Evolutionary conservation across 2,113 vertebrate species (phyloP).

Genomic region (Caloenas nicobarica): DNA sequence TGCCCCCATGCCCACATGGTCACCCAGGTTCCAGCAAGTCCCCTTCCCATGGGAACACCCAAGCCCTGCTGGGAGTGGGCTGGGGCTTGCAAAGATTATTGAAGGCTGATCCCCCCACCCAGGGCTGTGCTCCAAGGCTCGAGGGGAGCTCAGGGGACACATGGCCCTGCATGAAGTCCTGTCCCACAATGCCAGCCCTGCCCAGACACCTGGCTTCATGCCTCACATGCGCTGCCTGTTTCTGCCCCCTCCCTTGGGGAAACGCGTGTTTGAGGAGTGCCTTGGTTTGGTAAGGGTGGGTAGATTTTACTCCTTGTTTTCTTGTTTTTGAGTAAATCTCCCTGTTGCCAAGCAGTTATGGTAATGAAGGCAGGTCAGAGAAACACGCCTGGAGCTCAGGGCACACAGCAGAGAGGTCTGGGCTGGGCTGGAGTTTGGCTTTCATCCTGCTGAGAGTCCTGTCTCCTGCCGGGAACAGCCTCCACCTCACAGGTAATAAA

Average conservation of each 20-base stretch:
- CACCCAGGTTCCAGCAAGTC: neutral
- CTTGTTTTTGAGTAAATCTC: slow-evolving; percentile 49
- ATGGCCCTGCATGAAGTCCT: neutral
- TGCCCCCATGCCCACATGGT: rapidly evolving
- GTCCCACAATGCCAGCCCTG: neutral
- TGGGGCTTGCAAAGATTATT: neutral
- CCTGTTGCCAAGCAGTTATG: slow-evolving; percentile 32
- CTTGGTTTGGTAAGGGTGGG: neutral
- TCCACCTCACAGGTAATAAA: slow-evolving; percentile 32
- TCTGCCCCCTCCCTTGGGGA: neutral
- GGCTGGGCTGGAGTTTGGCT: slow-evolving; percentile 58
- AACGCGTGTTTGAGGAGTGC: rapidly evolving
- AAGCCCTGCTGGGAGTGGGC: neutral
- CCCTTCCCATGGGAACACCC: neutral
- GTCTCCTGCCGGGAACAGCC: slow-evolving; percentile 36
- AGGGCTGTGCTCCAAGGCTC: rapidly evolving
- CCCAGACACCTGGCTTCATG: rapidly evolving
- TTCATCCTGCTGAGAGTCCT: slow-evolving; percentile 49
- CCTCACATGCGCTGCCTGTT: neutral
- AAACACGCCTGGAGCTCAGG: slow-evolving; percentile 12
- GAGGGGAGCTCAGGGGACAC: neutral
- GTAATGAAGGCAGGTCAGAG: slow-evolving; percentile 42
- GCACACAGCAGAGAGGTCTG: slow-evolving; percentile 1
- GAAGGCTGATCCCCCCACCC: neutral
- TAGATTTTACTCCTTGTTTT: slow-evolving; percentile 33